Conservation (phyloP, 1,140 invertebrate genomes). For the Macrobrachium rosenbergii region DNA sequence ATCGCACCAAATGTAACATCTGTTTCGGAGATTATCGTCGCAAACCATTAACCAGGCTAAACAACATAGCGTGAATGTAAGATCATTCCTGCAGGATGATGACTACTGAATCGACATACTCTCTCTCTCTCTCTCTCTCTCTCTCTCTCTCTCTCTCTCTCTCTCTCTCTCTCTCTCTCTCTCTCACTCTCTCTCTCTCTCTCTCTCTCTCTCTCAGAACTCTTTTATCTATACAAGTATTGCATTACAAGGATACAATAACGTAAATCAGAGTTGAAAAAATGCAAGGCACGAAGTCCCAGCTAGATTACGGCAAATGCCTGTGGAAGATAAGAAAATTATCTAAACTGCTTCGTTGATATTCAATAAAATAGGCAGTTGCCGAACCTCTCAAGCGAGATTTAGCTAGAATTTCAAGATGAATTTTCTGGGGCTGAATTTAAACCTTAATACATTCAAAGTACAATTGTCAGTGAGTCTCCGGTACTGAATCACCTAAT, state of each 20-base stretch:
- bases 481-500: too few relatives aligned
- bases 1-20: too few relatives aligned
- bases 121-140: slow-evolving; percentile 16
- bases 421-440: too few relatives aligned
- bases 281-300: background rate
- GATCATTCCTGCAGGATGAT: background rate
- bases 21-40: background rate
- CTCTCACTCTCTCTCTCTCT: slow-evolving; percentile 27
- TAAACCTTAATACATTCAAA: too few relatives aligned
- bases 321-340: too few relatives aligned
- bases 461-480: too few relatives aligned
- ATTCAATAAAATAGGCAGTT: too few relatives aligned
- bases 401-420: too few relatives aligned
- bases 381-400: too few relatives aligned
- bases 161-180: slow-evolving; percentile 21
- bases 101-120: background rate
- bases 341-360: too few relatives aligned
- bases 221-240: background rate
- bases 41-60: background rate
- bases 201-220: slow-evolving; percentile 28
- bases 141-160: slow-evolving; percentile 30
- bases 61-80: background rate
- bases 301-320: too few relatives aligned
- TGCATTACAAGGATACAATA: background rate
- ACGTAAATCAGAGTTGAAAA: background rate